Evolutionary conservation across 2,113 vertebrate genomes (phyloP).

Genomic region (Danionella cerebrum): DNA sequence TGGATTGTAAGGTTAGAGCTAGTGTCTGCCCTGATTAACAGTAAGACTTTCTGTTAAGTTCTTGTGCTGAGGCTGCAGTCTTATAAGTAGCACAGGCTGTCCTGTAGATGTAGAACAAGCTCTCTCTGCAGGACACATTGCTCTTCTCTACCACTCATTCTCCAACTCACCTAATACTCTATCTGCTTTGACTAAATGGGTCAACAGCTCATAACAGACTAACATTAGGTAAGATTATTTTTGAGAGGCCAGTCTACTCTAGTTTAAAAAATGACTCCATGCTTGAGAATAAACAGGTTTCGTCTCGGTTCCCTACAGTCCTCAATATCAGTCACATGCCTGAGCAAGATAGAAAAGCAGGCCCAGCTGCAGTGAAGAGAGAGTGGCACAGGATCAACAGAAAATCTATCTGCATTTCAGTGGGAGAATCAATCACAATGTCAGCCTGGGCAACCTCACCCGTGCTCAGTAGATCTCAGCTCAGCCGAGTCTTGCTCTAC

Average conservation of each 20-base stretch:
- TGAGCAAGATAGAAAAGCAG: slow-evolving; percentile 30
- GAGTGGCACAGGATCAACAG: slow-evolving; percentile 42
- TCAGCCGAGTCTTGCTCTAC: slow-evolving; percentile 5
- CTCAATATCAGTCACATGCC: slow-evolving; percentile 39
- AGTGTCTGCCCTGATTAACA: slow-evolving; percentile 45
- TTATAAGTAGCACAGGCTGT: slow-evolving; percentile 39
- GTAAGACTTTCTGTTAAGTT: slow-evolving; percentile 38
- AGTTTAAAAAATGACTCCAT: too few species aligned
- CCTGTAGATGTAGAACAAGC: slow-evolving; percentile 2
- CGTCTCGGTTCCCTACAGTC: background rate
- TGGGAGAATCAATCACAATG: slow-evolving; percentile 56
- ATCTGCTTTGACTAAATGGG: background rate
- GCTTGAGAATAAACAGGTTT: slow-evolving; percentile 9
- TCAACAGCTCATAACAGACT: background rate
- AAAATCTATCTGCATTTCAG: slow-evolving; percentile 44
- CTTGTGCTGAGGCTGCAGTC: slow-evolving; percentile 38
- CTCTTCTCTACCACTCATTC: slow-evolving; percentile 21
- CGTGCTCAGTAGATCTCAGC: slow-evolving; percentile 27
- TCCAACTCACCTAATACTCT: background rate
- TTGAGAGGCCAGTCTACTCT: too few species aligned
- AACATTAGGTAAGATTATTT: too few species aligned
- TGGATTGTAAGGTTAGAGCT: slow-evolving; percentile 39
- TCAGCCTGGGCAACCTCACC: slow-evolving; percentile 39
- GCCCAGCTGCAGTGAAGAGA: slow-evolving; percentile 25
- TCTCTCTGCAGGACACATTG: background rate